A percentile compares a stretch with the other conserved stretches of the same genome.
Evolutionary conservation across 2,888 invertebrate species (phyloP).

Genomic region (Aphodius sticticus): DNA sequence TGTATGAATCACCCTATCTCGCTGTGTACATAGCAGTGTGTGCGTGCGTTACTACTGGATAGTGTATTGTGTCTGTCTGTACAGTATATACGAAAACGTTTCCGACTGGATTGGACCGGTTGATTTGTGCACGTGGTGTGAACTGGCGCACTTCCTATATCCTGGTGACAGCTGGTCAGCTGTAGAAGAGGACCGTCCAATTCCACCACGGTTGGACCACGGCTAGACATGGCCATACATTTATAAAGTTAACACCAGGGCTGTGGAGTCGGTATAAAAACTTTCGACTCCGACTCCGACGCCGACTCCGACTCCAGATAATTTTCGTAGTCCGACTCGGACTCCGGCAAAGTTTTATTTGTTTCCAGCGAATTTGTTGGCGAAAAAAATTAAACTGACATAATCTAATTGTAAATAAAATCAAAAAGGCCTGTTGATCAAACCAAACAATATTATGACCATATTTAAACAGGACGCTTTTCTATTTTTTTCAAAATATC

Average conservation of each 20-base stretch:
- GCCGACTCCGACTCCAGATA: too few species aligned
- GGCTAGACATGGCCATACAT: neutral
- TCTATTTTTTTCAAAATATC: too few species aligned
- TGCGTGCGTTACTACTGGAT: neutral
- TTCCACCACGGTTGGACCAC: neutral
- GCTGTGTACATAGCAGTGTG: neutral
- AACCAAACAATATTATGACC: too few species aligned
- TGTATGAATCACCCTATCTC: neutral
- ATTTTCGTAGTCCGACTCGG: too few species aligned
- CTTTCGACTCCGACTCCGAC: too few species aligned
- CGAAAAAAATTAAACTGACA: too few species aligned
- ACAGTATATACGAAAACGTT: neutral
- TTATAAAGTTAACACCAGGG: neutral
- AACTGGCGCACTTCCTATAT: neutral
- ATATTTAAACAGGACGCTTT: too few species aligned
- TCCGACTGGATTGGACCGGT: neutral
- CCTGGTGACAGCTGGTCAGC: slow-evolving; percentile 4
- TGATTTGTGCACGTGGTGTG: neutral
- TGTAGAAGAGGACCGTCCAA: neutral
- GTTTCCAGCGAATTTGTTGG: too few species aligned
- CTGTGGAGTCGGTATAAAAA: too few species aligned
- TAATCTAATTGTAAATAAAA: too few species aligned
- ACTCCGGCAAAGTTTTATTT: too few species aligned
- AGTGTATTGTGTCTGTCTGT: neutral
- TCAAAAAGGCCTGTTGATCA: too few species aligned